Conservation (phyloP, 2,113 vertebrate genomes). For the Centropus unirufus region DNA sequence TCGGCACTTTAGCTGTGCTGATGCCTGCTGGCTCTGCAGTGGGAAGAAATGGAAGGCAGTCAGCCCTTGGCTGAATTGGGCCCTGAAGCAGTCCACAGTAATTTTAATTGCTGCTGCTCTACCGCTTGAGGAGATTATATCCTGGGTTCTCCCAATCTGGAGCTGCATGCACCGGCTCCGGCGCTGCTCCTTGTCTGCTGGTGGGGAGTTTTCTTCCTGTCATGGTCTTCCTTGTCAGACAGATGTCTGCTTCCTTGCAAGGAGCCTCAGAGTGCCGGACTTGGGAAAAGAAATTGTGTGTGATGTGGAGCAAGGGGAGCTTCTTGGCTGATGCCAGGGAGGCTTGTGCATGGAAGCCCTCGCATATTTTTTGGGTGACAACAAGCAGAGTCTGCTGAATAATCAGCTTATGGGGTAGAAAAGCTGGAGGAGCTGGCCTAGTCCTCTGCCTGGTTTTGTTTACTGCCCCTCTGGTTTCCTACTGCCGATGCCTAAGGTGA, state of each 20-base stretch:
- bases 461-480: constrained; percentile 25
- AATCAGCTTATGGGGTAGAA: neutral
- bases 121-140: neutral
- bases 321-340: neutral
- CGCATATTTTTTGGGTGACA: neutral
- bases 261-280: neutral
- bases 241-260: neutral
- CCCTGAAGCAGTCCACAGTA: neutral
- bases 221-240: fast-evolving
- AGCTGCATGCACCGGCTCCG: fast-evolving
- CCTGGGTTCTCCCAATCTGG: neutral
- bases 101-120: constrained; percentile 18
- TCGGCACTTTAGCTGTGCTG: fast-evolving
- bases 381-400: constrained; percentile 1
- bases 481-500: constrained; percentile 17
- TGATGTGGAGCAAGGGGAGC: neutral
- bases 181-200: fast-evolving
- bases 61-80: constrained; percentile 9
- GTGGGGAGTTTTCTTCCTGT: fast-evolving
- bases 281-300: neutral
- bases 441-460: neutral
- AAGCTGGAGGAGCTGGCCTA: neutral
- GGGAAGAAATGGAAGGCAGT: neutral
- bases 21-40: constrained; percentile 25
- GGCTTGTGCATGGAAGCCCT: neutral